Conservation (phyloP, 2,113 vertebrate genomes). For the Elachura formosa region DNA sequence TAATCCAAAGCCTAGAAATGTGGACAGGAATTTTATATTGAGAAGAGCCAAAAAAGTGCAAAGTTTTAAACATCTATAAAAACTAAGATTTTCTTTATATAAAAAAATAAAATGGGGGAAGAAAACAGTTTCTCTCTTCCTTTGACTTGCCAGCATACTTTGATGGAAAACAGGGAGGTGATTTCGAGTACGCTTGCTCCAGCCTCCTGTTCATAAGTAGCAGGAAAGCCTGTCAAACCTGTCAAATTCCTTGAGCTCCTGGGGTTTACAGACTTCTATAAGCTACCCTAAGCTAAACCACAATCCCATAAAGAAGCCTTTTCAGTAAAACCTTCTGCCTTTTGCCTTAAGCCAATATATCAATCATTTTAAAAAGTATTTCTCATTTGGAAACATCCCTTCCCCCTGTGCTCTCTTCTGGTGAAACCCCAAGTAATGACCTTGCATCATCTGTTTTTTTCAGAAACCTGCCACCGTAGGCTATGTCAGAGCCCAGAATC, state of each 20-base stretch:
- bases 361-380: background rate
- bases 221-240: conserved; percentile 22
- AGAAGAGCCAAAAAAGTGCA: background rate
- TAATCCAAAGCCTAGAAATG: background rate
- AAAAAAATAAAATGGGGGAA: background rate
- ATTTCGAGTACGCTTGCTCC: background rate
- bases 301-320: conserved; percentile 59
- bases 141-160: background rate
- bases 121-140: background rate
- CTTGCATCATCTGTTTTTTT: background rate
- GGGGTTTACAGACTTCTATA: conserved; percentile 55
- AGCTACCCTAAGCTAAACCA: conserved; percentile 58
- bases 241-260: conserved; percentile 48
- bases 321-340: conserved; percentile 51
- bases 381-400: background rate
- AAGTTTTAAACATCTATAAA: background rate
- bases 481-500: background rate
- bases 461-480: background rate
- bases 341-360: conserved; percentile 55
- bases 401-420: background rate
- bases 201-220: background rate
- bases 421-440: background rate
- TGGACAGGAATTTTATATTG: background rate
- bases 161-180: background rate
- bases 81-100: background rate